Conservation (phyloP, 1,140 invertebrate genomes). For the Paraescarpia echinospica region DNA sequence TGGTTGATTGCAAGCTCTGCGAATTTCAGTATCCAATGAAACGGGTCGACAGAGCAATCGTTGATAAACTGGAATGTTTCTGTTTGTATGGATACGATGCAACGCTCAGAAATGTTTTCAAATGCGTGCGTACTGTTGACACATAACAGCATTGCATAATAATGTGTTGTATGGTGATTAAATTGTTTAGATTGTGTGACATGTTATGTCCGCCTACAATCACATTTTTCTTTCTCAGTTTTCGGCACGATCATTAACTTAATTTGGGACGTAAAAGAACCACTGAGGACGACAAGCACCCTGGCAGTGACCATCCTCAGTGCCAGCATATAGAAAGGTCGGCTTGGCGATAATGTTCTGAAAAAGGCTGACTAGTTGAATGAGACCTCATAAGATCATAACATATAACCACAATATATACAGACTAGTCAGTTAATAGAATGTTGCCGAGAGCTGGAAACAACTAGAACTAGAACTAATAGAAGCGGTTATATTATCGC, state of each 20-base stretch:
- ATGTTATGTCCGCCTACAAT: neutral
- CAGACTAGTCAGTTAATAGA: no score
- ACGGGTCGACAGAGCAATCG: neutral
- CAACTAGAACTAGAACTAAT: no score
- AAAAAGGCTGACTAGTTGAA: no score
- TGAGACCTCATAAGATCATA: no score
- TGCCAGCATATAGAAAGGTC: no score
- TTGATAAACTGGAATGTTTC: neutral
- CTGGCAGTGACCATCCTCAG: no score
- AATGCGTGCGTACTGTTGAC: neutral
- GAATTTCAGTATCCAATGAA: neutral
- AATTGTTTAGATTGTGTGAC: neutral
- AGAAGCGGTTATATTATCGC: slow-evolving; percentile 1
- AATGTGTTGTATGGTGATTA: neutral
- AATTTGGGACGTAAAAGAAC: no score
- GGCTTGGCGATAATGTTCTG: no score
- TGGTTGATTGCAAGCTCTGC: neutral
- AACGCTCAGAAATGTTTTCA: neutral
- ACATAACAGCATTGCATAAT: neutral
- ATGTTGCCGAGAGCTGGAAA: no score
- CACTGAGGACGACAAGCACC: no score
- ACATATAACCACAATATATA: no score
- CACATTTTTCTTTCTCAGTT: neutral
- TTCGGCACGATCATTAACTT: neutral
- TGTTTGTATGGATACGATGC: neutral